Base-by-base conservation (phyloP, 1,140 invertebrate genomes). In the Platyscapa corneri region DNA sequence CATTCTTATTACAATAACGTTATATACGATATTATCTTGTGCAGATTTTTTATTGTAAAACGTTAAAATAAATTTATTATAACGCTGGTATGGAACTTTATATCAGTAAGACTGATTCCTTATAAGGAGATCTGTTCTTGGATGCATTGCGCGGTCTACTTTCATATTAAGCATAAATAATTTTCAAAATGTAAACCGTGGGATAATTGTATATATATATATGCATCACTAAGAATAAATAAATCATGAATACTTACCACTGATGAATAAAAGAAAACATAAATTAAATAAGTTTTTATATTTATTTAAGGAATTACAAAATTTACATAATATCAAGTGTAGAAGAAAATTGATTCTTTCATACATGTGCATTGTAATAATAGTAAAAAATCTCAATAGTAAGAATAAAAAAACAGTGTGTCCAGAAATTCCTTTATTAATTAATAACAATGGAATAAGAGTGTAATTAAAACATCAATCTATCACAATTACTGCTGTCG, bases 81-180 rank as follows among this genome's bases (percentile, higher is more conserved):
- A 34, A 67, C 34, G 34, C 34, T 32, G 8, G 8, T n/a, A 64
- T 10, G 60, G 27, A 23, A n/a, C 60, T 64, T 6, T 67, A 34
- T 67, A 67, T 53, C 42, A 39, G 46, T n/a, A 32, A n/a, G 46
- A 20, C 27, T 14, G 65, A 81, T 42, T n/a, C 37, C 65, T 65
- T 81, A 81, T 46, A 67, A 65, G 79, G 60, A 65, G 37, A 70
- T 16, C 65, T n/a, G 70, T 70, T 34, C 70, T 6, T 23, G 18
- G n/a, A 74, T 84, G 75, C 53, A 67, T 78, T 77, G n/a, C 46
- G 39, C 20, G 75, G 56, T 53, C 56, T 84, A 84, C 64, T 84
- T 84, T 78, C 42, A 23, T 42, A 23, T 27, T 20, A 16, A 39
- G 20, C 5, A 72, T 23, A 6, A 39, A 72, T 39, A 72, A 39